Base-by-base conservation (phyloP, 2,888 invertebrate genomes). In the Oscheius sp. region DNA sequence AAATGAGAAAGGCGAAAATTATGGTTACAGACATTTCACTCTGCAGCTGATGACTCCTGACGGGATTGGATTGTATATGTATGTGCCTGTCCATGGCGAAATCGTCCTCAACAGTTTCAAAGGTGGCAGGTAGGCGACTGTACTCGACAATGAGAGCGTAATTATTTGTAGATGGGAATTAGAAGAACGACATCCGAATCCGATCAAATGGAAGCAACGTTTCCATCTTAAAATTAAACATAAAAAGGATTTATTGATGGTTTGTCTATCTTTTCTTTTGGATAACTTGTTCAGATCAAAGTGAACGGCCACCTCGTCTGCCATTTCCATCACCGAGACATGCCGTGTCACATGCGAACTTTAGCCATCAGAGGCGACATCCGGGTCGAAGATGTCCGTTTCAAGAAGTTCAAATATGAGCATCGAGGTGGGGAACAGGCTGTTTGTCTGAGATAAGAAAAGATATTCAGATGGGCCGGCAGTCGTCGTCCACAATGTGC, bases 381-480 rank as follows among this genome's bases (percentile, higher is more conserved):
- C 29, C 49, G 27, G 12, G 29, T 66, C 3, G 29, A 49, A 27
- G 66, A 66, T 21, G 66, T 66, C 3, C 66, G 27, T 12, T 66
- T 66, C 66, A 66, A 52, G 18, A 52, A 29, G 18, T 66, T 66
- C 66, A 66, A 66, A 29, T 41, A 61, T 18, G 43, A 61, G 23
- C 61, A 61, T 1, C 35, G 61, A 45, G 61, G 58, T 58, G 29
- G 27, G 25, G 21, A 55, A n/a, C 9, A 18, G 18, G 53, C 18
- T 18, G 53, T 12, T 7, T 13, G 0, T 5, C 21, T 13, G 21
- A 9, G 13, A 9, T 9, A 5, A 41, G 13, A 29, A 21, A 3
- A n/a, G n/a, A n/a, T n/a, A n/a, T 63, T 63, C 46, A 63, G 63
- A 66, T 27, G 66, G 66, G 25, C 66, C 66, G 1, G 66, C 66